phyloP scores from a whole-genome alignment of 2,888 invertebrate genomes.

The Lypha dubia region DNA sequence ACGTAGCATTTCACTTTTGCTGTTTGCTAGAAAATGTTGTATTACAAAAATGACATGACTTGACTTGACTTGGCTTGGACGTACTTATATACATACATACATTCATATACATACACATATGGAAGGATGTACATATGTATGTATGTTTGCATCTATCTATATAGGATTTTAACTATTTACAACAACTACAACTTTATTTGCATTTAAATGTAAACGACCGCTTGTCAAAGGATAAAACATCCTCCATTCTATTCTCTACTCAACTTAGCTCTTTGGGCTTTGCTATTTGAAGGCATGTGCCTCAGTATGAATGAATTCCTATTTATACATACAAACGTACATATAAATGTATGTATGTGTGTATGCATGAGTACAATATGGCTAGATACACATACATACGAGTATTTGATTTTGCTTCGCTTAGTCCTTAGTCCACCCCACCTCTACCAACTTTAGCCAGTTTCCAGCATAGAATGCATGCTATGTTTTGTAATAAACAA shows the following conservation, averaged over 20 bases:
- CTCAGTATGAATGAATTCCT: not conserved
- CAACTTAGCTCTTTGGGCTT: constrained; percentile 40
- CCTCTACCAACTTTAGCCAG: not conserved
- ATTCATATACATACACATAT: too few relatives aligned
- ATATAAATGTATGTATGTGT: not conserved
- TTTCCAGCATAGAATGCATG: constrained; percentile 60
- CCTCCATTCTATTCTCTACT: constrained; percentile 40
- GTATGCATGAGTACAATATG: not conserved
- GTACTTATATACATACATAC: too few relatives aligned
- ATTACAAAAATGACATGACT: constrained; percentile 8
- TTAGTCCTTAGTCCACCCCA: not conserved
- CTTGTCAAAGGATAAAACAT: constrained; percentile 63
- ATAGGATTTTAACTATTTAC: constrained; percentile 1
- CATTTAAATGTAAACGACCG: constrained; percentile 71
- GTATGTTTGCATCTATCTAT: too few relatives aligned
- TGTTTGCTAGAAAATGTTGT: constrained; percentile 2
- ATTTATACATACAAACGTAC: not conserved
- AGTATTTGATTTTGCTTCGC: constrained; percentile 39
- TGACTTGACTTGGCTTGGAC: constrained; percentile 17
- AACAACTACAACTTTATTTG: constrained; percentile 58
- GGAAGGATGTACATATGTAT: not conserved
- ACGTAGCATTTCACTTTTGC: constrained; percentile 40
- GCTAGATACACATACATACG: too few relatives aligned
- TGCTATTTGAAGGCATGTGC: constrained; percentile 16
- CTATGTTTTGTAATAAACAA: constrained; percentile 68